Evolutionary conservation across 2,797 vertebrate genomes (phyloP), one percentile per base, ranked within the genome.

Genomic region (Paratrypauchen microcephalus): DNA sequence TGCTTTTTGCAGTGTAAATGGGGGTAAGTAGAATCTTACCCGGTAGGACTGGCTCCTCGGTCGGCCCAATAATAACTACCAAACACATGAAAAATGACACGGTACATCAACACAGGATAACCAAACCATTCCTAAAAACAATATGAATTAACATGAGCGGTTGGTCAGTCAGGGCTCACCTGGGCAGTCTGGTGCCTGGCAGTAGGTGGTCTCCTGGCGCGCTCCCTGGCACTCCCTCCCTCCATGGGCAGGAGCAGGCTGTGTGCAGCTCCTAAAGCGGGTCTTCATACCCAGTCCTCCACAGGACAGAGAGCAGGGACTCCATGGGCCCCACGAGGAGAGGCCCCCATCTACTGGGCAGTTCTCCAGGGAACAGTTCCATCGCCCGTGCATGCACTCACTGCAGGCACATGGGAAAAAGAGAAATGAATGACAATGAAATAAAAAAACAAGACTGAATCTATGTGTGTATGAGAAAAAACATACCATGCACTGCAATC

Each of bases 401-500:
- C 96, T 97, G 65, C 12, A 69, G 66, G 9, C 26, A 63, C 2
- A 30, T 65, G 5, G 3, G 55, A 24, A 26, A 48, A 12, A 19
- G 13, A 63, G 52, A 12, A 12, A 47, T 64, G 15, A 67, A 9
- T 19, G 21, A 26, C 19, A 21, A 2, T 11, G 45, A 65, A 8
- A 13, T 21, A 52, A 13, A 12, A 12, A 32, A 1, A 58, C 23
- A 26, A 6, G 32, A 21, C 3, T n/a, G 9, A 47, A 45, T 45
- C 15, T 45, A 45, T 28, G 5, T 12, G 6, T 59, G 32, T 65
- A 7, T 57, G 41, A 0, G 1, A 6, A 56, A 1, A 47, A 48
- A 69, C 81, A 81, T 83, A 96, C 96, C 96, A 97, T 71, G 91
- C 88, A 73, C 92, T 95, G 81, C 96, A 97, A 73, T 92, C 91